Conservation (phyloP, 2,888 invertebrate species). For the Sphaerophoria taeniata region DNA sequence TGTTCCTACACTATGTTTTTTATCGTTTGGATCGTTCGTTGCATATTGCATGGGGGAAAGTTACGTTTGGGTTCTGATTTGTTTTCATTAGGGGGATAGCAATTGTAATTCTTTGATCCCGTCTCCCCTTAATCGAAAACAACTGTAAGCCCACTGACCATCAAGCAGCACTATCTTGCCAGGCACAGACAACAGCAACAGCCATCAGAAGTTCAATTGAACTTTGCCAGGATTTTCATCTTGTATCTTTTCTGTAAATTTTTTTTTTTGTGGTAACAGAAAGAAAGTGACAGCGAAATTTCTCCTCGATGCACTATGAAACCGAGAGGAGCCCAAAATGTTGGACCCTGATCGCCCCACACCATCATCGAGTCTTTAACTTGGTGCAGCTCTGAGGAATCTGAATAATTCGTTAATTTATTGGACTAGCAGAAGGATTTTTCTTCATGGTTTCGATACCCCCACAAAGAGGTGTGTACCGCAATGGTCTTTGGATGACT, state of each 20-base stretch:
- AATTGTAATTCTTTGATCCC: slow-evolving; percentile 42
- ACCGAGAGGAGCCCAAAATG: slow-evolving; percentile 23
- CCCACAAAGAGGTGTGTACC: slow-evolving; percentile 49
- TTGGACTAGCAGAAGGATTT: slow-evolving; percentile 47
- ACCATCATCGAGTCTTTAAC: not conserved
- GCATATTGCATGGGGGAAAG: slow-evolving; percentile 56
- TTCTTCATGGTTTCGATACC: not conserved
- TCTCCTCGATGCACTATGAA: slow-evolving; percentile 21
- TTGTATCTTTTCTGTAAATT: slow-evolving; percentile 10
- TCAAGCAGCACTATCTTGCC: slow-evolving; percentile 1
- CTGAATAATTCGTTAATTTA: slow-evolving; percentile 73
- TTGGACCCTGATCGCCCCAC: slow-evolving; percentile 19
- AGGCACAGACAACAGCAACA: slow-evolving; percentile 4
- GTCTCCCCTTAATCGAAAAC: not conserved
- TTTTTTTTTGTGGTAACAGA: slow-evolving; percentile 27
- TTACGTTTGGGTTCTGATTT: slow-evolving; percentile 63
- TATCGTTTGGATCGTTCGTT: not conserved
- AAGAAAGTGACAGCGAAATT: slow-evolving; percentile 73
- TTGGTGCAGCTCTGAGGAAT: slow-evolving; percentile 37
- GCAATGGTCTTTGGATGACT: slow-evolving; percentile 9
- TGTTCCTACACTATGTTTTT: slow-evolving; percentile 55
- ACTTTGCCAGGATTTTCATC: slow-evolving; percentile 51
- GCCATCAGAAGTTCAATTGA: slow-evolving; percentile 42
- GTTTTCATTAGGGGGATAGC: slow-evolving; percentile 58
- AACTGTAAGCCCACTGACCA: slow-evolving; percentile 34